These are phyloP conservation scores for Fopius arisanus DNA, from an alignment of 1,140 invertebrate genomes.

Conservation along the genomic window DNA sequence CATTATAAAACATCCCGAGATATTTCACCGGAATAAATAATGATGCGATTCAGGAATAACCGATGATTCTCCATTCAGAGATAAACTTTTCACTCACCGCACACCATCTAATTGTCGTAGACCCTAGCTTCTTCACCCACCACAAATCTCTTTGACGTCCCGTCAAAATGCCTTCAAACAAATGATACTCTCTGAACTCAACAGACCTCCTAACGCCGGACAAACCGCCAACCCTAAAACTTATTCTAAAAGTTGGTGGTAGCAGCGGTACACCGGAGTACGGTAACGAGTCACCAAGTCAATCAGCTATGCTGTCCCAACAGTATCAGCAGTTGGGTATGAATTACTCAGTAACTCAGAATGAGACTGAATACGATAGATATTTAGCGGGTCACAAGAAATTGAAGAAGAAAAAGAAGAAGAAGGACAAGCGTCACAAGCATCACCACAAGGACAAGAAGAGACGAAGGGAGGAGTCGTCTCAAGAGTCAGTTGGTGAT, in stretches of 20 bases:
- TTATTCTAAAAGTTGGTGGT: slow-evolving; percentile 84
- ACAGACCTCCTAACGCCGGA: slow-evolving; percentile 62
- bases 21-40: too few species aligned
- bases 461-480: slow-evolving; percentile 67
- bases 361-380: slow-evolving; percentile 57
- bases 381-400: slow-evolving; percentile 71
- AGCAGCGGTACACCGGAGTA: slow-evolving; percentile 75
- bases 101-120: background rate
- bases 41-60: too few species aligned
- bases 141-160: slow-evolving; percentile 9
- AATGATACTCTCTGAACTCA: background rate
- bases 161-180: slow-evolving; percentile 43
- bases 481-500: slow-evolving; percentile 62
- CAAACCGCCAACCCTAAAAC: slow-evolving; percentile 72
- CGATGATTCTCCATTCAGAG: too few species aligned
- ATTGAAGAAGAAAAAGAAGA: slow-evolving; percentile 81
- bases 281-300: slow-evolving; percentile 66
- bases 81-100: too few species aligned
- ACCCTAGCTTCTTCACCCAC: slow-evolving; percentile 13
- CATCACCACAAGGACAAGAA: slow-evolving; percentile 78
- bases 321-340: slow-evolving; percentile 57
- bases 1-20: too few species aligned
- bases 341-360: slow-evolving; percentile 57
- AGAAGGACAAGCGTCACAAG: slow-evolving; percentile 76
- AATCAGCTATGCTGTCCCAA: slow-evolving; percentile 56